Evolutionary conservation across 1,140 invertebrate genomes (phyloP).

Genomic region (Drosophila neocordata): DNA sequence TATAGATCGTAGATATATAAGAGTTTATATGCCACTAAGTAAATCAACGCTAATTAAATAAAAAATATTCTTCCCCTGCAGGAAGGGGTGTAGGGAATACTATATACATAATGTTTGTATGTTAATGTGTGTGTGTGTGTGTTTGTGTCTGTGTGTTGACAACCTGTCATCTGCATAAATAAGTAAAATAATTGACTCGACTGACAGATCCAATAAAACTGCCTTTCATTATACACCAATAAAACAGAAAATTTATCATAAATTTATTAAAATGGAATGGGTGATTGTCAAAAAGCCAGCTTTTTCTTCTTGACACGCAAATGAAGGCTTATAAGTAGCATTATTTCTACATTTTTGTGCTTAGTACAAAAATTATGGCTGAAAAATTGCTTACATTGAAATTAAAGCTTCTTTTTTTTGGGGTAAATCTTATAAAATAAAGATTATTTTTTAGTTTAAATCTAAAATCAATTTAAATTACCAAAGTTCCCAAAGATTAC

Average conservation of each 20-base stretch:
- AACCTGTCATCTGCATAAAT: background rate
- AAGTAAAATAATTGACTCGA: slow-evolving; percentile 40
- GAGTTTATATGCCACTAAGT: slow-evolving; percentile 35
- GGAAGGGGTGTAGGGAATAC: slow-evolving; percentile 18
- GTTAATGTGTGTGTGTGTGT: background rate
- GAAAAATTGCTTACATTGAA: too few species aligned
- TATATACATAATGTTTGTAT: background rate
- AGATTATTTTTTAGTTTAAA: too few species aligned
- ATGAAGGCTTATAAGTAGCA: too few species aligned
- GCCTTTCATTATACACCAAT: slow-evolving; percentile 33
- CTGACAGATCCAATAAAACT: slow-evolving; percentile 41
- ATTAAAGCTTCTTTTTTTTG: too few species aligned
- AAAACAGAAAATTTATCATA: slow-evolving; percentile 49
- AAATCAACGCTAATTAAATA: slow-evolving; percentile 75
- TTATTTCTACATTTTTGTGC: too few species aligned
- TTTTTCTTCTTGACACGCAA: slow-evolving; percentile 39
- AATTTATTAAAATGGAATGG: slow-evolving; percentile 26
- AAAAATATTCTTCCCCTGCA: slow-evolving; percentile 47
- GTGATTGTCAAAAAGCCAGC: slow-evolving; percentile 45
- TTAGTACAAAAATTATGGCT: too few species aligned
- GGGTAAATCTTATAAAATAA: too few species aligned
- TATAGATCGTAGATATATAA: slow-evolving; percentile 46
- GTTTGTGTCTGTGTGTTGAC: background rate
- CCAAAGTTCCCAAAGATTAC: too few species aligned
- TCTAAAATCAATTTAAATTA: too few species aligned